These are phyloP conservation scores for Agrotis segetum DNA, from an alignment of 2,888 invertebrate genomes.

Conservation along the genomic window DNA sequence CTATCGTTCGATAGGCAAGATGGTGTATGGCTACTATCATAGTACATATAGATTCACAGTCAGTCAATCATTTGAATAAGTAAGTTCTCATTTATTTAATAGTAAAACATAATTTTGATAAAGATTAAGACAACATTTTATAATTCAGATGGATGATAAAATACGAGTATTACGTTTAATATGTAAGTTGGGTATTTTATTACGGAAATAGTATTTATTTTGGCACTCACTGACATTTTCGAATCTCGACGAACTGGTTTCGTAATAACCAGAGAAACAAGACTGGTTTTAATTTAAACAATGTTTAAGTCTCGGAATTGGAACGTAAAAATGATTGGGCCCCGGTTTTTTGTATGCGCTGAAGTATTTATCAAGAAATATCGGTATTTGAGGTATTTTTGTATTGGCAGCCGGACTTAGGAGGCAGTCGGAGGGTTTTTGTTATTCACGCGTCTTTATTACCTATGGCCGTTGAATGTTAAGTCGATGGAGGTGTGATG, in stretches of 20 bases:
- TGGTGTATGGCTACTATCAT: too few relatives aligned
- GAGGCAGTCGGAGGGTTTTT: conserved; percentile 68
- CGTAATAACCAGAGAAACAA: conserved; percentile 52
- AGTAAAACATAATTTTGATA: conserved; percentile 17
- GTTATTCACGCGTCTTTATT: conserved; percentile 73
- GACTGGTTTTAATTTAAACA: conserved; percentile 47
- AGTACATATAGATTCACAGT: too few relatives aligned
- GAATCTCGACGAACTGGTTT: conserved; percentile 68
- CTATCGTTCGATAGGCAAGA: too few relatives aligned
- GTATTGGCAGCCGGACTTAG: conserved; percentile 60
- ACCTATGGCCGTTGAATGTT: conserved; percentile 70
- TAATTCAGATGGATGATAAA: conserved; percentile 17
- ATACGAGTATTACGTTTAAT: conserved; percentile 23
- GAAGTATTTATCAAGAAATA: conserved; percentile 58
- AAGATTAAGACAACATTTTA: conserved; percentile 18
- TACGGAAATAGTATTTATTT: conserved; percentile 64
- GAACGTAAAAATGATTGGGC: conserved; percentile 55
- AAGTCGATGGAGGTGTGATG: conserved; percentile 52
- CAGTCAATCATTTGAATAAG: conserved; percentile 23
- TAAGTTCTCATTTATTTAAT: conserved; percentile 31
- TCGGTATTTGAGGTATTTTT: conserved; percentile 62
- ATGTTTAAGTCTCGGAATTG: conserved; percentile 28
- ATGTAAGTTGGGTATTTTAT: conserved; percentile 50
- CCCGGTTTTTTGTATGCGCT: conserved; percentile 50
- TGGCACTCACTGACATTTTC: conserved; percentile 64